Evolutionary conservation across 1,140 invertebrate species (phyloP).

Genomic region (Mycetomoellerius zeteki): DNA sequence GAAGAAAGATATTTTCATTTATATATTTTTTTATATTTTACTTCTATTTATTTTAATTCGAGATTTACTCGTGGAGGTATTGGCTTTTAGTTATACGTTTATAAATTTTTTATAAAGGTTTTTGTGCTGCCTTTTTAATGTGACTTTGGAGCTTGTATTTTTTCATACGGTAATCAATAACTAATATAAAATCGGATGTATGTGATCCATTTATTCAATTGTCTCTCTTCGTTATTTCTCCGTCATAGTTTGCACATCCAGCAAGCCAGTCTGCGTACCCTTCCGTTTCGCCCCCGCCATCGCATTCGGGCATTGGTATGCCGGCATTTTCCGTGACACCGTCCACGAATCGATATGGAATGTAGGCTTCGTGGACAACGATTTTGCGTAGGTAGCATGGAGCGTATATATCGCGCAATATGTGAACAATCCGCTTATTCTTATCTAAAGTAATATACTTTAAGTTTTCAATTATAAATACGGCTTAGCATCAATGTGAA

Average conservation of each 20-base stretch:
- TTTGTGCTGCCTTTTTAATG: not conserved
- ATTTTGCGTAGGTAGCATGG: slow-evolving; percentile 49
- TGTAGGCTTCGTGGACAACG: slow-evolving; percentile 40
- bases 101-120: not conserved
- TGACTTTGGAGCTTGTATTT: not conserved
- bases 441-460: not conserved
- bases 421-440: slow-evolving; percentile 35
- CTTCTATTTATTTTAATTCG: not conserved
- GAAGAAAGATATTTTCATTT: not conserved
- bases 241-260: slow-evolving; percentile 53
- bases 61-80: not conserved
- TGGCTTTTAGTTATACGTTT: not conserved
- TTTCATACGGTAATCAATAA: not conserved
- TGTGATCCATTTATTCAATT: slow-evolving; percentile 2
- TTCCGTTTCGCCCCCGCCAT: slow-evolving; percentile 21
- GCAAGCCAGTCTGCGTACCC: slow-evolving; percentile 29
- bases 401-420: slow-evolving; percentile 15
- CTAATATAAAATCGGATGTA: not conserved
- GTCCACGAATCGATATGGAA: slow-evolving; percentile 67
- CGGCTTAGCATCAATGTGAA: not conserved
- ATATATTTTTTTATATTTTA: not conserved
- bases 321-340: slow-evolving; percentile 63
- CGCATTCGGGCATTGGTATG: slow-evolving; percentile 53
- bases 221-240: slow-evolving; percentile 63
- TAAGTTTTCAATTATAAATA: not conserved